phyloP scores from a whole-genome alignment of 2,113 vertebrate genomes.

The Neodon shergylaensis region DNA sequence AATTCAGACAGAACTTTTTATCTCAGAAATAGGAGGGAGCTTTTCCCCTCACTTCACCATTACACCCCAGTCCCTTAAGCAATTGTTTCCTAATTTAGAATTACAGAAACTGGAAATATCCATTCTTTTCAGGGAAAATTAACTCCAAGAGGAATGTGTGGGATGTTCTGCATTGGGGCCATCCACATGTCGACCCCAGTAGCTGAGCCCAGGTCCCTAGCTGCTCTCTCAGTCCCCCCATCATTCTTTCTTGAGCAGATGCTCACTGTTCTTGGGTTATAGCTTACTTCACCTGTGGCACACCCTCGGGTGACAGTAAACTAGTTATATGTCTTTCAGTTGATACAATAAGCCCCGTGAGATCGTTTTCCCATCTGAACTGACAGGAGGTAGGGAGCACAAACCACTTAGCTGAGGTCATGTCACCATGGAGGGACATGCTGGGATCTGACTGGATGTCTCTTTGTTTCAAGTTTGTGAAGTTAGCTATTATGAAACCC shows the following conservation, averaged over 20 bases:
- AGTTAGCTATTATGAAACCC: neutral
- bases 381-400: neutral
- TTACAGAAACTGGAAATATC: neutral
- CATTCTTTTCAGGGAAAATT: neutral
- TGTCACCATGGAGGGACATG: neutral
- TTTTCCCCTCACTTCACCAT: neutral
- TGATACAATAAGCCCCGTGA: neutral
- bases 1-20: neutral
- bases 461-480: conserved; percentile 32
- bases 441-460: neutral
- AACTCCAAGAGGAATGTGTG: neutral
- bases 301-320: neutral
- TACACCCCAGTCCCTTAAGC: neutral
- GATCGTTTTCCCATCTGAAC: neutral
- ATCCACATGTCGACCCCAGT: neutral
- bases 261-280: neutral
- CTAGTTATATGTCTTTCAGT: neutral
- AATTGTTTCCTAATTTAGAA: neutral
- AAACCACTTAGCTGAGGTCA: neutral
- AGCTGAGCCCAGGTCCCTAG: neutral
- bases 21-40: neutral
- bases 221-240: neutral
- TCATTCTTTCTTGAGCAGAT: neutral
- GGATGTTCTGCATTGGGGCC: neutral
- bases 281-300: neutral